Evolutionary conservation across 2,888 invertebrate species (phyloP), one percentile per base, ranked within the genome.

Genomic region (Lutraria lutraria): DNA sequence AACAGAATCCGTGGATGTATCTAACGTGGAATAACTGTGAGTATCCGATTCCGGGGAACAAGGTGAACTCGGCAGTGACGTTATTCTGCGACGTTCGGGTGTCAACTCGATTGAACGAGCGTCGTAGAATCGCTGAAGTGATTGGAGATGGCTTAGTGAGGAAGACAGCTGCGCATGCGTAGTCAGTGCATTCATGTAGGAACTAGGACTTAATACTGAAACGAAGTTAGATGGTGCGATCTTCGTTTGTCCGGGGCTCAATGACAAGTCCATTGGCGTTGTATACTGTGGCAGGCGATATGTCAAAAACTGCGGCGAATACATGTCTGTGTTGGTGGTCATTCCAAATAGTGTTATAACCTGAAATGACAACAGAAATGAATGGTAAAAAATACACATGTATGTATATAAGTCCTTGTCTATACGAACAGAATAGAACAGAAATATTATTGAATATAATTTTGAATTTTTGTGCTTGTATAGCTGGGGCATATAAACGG

Each of bases 1-100:
- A 13, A 85, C n/a, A 13, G 85, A 85, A 34, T 60, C 63, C 34
- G 60, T 53, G 25, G 86, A 83, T 52, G 56, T 79, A 25, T 68
- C 76, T 19, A 68, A 63, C 54, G 54, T 80, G 19, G 60, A 53
- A 81, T 52, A 54, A 34, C 15, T 43, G 68, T 68, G 83, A 63
- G 54, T 86, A n/a, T 76, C 80, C 1, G 63, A 79, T 31, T 34
- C 56, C 2, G 83, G 79, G 1, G 76, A 83, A 31, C 31, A 43
- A 0, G 83, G 83, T 34, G 79, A 80, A 68, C 79, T 53, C 13
- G 80, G 81, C n/a, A 83, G 34, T 6, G 81, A 85, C 19, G 56
- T 56, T 16, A 31, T 43, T 53, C 54, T 6, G 83, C 31, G 15
- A 76, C 82, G 81, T 63, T 76, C 56, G 10, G 85, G 88, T 29